These are phyloP conservation scores for Drosophila melanica DNA, from an alignment of 1,140 invertebrate species.

Conservation along the genomic window DNA sequence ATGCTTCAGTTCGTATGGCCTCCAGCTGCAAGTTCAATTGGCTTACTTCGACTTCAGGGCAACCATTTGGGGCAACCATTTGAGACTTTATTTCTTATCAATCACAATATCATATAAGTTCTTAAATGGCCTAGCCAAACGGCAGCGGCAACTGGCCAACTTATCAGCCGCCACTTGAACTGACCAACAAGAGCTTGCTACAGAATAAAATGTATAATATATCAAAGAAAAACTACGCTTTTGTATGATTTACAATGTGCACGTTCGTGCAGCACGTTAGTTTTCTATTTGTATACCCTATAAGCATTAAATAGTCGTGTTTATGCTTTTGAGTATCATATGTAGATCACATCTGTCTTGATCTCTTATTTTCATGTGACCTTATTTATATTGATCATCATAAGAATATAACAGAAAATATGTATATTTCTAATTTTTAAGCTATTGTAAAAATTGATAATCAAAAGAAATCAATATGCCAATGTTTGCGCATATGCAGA, in stretches of 20 bases:
- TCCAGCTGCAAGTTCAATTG: slow-evolving; percentile 40
- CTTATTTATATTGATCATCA: too few relatives aligned
- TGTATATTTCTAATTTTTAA: too few relatives aligned
- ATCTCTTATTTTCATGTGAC: too few relatives aligned
- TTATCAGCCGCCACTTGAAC: slow-evolving; percentile 16
- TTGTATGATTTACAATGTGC: slow-evolving; percentile 30
- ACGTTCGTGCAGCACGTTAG: slow-evolving; percentile 29
- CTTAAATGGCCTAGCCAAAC: slow-evolving; percentile 15
- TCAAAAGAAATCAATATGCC: too few relatives aligned
- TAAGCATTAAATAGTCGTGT: not conserved
- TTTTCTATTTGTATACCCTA: not conserved
- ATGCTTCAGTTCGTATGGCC: slow-evolving; percentile 13
- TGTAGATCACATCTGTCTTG: not conserved
- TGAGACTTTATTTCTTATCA: slow-evolving; percentile 27
- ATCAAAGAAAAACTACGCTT: not conserved
- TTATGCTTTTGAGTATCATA: not conserved
- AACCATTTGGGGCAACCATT: slow-evolving; percentile 17
- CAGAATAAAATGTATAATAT: slow-evolving; percentile 13
- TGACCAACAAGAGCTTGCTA: slow-evolving; percentile 17
- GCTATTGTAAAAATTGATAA: too few relatives aligned
- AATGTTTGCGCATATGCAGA: not conserved
- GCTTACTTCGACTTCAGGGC: slow-evolving; percentile 7
- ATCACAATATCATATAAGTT: slow-evolving; percentile 4
- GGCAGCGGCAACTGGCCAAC: slow-evolving; percentile 20
- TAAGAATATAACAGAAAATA: too few relatives aligned